These are phyloP conservation scores for Campylorhamphus procurvoides DNA, from an alignment of 2,113 vertebrate species.

Conservation along the genomic window DNA sequence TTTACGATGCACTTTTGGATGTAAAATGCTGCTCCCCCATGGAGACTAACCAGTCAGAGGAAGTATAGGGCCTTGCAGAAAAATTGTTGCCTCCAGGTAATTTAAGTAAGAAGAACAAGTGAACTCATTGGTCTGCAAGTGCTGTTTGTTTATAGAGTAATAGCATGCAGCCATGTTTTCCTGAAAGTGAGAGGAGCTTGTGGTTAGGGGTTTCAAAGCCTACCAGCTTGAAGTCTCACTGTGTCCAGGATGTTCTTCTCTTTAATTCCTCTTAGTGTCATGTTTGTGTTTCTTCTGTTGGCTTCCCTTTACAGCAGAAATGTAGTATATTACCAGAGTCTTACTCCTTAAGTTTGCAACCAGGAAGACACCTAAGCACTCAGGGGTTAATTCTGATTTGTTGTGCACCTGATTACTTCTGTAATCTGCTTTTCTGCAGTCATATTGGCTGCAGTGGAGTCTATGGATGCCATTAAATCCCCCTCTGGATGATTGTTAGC, in stretches of 20 bases:
- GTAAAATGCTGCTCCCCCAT: not conserved
- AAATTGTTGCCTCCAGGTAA: not conserved
- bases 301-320: not conserved
- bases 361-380: not conserved
- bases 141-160: not conserved
- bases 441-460: not conserved
- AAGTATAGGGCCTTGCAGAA: not conserved
- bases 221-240: not conserved
- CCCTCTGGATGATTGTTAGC: not conserved
- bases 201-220: not conserved
- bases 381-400: not conserved
- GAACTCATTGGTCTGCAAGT: not conserved
- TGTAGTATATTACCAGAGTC: not conserved
- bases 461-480: not conserved
- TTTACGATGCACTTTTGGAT: not conserved
- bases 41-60: not conserved
- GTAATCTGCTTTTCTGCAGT: not conserved
- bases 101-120: not conserved
- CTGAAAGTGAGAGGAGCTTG: accelerated
- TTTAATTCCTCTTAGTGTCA: not conserved
- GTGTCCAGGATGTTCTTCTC: not conserved
- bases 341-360: not conserved
- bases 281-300: not conserved
- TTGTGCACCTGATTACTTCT: not conserved
- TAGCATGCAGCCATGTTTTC: not conserved